Evolutionary conservation across 2,113 vertebrate species (phyloP).

Genomic region (Antigone vipio): DNA sequence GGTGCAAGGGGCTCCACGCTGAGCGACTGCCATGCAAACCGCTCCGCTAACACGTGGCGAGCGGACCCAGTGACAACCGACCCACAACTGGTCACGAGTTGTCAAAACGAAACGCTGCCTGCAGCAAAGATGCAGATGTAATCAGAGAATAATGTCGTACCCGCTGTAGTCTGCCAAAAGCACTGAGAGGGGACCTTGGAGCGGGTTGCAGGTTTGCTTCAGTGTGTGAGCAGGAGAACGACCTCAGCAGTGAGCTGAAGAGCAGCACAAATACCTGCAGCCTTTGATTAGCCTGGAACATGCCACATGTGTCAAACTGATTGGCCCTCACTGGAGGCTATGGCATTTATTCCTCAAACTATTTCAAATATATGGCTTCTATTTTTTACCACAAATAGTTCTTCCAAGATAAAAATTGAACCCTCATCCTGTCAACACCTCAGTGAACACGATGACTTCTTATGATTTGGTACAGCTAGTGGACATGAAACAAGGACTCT

Average conservation of each 20-base stretch:
- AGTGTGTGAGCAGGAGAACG: background rate
- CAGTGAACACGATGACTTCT: background rate
- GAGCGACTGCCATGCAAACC: background rate
- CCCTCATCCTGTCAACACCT: background rate
- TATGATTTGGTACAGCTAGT: background rate
- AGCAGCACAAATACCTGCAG: background rate
- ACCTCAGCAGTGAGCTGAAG: background rate
- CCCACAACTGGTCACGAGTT: background rate
- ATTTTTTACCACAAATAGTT: background rate
- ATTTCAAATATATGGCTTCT: background rate
- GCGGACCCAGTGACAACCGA: background rate
- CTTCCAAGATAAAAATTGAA: background rate
- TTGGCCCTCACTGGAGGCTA: background rate
- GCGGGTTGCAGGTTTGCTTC: background rate
- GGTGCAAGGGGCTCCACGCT: rapidly evolving
- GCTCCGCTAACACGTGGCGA: rapidly evolving
- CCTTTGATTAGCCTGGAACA: background rate
- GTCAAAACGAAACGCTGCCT: background rate
- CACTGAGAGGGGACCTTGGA: background rate
- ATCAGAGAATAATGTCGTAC: background rate
- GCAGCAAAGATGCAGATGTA: background rate
- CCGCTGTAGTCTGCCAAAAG: background rate
- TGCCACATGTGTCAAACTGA: background rate
- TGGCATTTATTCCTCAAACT: background rate
- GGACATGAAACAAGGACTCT: background rate